Evolutionary conservation across 2,113 vertebrate genomes (phyloP).

Genomic region (Thalassoma bifasciatum): DNA sequence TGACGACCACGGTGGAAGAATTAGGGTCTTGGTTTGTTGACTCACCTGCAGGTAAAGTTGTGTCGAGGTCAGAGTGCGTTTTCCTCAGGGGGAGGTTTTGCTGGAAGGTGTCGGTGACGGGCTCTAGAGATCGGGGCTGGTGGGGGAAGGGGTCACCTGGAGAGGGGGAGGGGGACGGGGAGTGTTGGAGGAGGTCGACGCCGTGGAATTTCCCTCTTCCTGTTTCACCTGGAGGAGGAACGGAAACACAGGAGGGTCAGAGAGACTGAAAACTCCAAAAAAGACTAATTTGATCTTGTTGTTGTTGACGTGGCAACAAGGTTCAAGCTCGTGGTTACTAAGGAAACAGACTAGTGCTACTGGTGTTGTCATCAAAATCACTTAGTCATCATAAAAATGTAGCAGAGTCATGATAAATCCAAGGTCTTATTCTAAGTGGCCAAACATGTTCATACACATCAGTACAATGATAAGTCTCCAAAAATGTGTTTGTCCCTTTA

Average conservation of each 20-base stretch:
- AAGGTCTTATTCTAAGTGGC: neutral
- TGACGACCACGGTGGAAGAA: neutral
- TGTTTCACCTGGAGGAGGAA: slow-evolving; percentile 67
- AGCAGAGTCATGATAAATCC: neutral
- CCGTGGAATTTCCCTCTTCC: slow-evolving; percentile 74
- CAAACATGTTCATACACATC: neutral
- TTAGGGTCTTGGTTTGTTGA: neutral
- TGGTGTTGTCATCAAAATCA: neutral
- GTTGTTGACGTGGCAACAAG: slow-evolving; percentile 30
- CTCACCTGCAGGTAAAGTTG: slow-evolving; percentile 72
- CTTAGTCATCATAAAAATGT: too few species aligned
- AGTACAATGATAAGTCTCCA: slow-evolving; percentile 2
- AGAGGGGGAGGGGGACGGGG: slow-evolving; percentile 74
- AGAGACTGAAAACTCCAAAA: too few species aligned
- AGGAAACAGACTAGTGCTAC: too few species aligned
- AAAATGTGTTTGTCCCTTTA: too few species aligned
- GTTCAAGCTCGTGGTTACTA: too few species aligned
- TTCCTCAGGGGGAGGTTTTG: slow-evolving; percentile 88
- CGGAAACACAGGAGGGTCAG: slow-evolving; percentile 13
- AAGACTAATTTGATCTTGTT: too few species aligned
- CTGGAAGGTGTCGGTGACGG: slow-evolving; percentile 81
- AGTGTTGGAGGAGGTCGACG: slow-evolving; percentile 77
- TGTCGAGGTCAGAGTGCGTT: slow-evolving; percentile 88
- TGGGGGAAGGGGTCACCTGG: slow-evolving; percentile 82
- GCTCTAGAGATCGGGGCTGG: slow-evolving; percentile 80